Percentiles rank a stretch among this genome's conserved stretches.
Conservation (phyloP, 53 echinoderm and acorn worm species). For the Crossaster papposus region DNA sequence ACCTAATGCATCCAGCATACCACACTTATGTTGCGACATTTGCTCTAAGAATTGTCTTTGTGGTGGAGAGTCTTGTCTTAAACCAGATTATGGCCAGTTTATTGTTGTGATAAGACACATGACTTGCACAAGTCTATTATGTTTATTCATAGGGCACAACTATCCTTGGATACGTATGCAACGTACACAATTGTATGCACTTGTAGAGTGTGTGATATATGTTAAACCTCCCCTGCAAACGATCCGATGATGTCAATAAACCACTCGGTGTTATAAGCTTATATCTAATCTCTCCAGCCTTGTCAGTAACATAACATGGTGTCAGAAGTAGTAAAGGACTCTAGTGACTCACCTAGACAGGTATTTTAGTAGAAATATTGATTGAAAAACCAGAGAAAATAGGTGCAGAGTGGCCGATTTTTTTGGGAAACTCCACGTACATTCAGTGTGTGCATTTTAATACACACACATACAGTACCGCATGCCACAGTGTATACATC, state of each 20-base stretch:
- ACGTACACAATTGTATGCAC: background rate
- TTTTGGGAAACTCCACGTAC: background rate
- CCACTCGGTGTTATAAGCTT: background rate
- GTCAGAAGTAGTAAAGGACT: background rate
- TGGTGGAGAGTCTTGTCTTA: too few relatives aligned
- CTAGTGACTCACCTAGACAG: too few relatives aligned
- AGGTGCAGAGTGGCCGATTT: slow-evolving; percentile 5
- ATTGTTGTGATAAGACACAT: background rate
- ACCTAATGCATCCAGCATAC: too few relatives aligned
- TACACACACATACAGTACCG: background rate
- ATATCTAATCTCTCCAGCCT: background rate
- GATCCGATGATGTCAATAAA: background rate
- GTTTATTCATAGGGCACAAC: too few relatives aligned
- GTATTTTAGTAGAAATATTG: background rate
- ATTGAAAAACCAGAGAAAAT: background rate
- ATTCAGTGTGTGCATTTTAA: background rate
- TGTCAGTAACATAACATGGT: slow-evolving; percentile 15
- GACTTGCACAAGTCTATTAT: background rate
- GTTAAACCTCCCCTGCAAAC: background rate
- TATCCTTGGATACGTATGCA: background rate
- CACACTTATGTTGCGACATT: too few relatives aligned
- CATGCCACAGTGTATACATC: background rate
- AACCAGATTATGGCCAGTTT: too few relatives aligned
- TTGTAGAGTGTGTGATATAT: background rate
- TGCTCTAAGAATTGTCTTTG: too few relatives aligned